Percentiles rank a stretch among this genome's conserved stretches.
These are phyloP conservation scores for cat (Felis catus) DNA, from an alignment of 2,113 vertebrate species.

Conservation along the genomic window F.catus_Fca126_mat1.0 CM031411.1:36496001-36496500, in stretches of 20 bases:
- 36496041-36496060: too few species aligned
- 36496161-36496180: too few species aligned
- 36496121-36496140: too few species aligned
- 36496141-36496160: too few species aligned
- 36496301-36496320: slow-evolving; percentile 27
- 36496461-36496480: too few species aligned
- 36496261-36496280: background rate
- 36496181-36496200: background rate
- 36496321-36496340: slow-evolving; percentile 7
- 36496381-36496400: slow-evolving; percentile 7
- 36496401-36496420: background rate
- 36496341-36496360: background rate
- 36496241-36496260: background rate
- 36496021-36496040: too few species aligned
- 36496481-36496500: too few species aligned
- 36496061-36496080: too few species aligned
- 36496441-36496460: background rate
- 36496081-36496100: too few species aligned
- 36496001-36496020: too few species aligned
- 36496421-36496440: background rate
- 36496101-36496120: too few species aligned
- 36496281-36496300: background rate
- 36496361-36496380: background rate
- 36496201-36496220: background rate
- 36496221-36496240: background rate